Base-by-base conservation (phyloP, 1,140 invertebrate species). In the Cyrtorhinus lividipennis region DNA sequence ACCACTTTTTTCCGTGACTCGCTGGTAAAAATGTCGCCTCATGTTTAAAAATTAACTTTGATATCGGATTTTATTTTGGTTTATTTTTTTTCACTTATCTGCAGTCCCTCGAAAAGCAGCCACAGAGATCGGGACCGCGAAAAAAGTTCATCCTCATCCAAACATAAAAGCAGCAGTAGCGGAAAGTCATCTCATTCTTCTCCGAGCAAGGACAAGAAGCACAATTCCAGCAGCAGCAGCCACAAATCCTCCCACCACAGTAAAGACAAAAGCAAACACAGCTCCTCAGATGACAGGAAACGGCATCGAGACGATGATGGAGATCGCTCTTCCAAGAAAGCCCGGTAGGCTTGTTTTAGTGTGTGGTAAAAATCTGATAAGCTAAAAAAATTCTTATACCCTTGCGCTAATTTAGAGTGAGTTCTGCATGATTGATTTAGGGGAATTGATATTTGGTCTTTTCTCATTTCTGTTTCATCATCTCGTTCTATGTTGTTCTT, bases 161-260 rank as follows among this genome's bases (percentile, higher is more conserved):
- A 67, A n/a, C 46, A 56, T 26, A 63, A 30, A 30, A 30, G 56
- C 27, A 66, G 48, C 62, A 46, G 38, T 13, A 65, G 56, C n/a
- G 56, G 44, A 59, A 24, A 24, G n/a, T 61, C 27, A 23, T 63
- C 13, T n/a, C 59, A 23, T 53, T 38, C 30, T 38, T 53, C 48
- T 53, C 18, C 48, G 10, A 12, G 20, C 10, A 61, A 18, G 10
- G 26, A 24, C n/a, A 63, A 27, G 24, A 60, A 61, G 56, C 61
- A 63, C 44, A 62, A 63, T 12, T 44, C 61, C 22, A 45, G 46
- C 24, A 38, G 25, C 15, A 59, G 61, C 24, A 68, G 67, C 57
- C 69, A 69, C 45, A 70, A 70, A 66, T 70, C 69, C 18, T 70
- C 71, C 64, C 69, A 69, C 30, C 70, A 67, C 15, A 71, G 67